Base-by-base conservation (phyloP, 1,140 invertebrate genomes). In the Brachionus sp. region DNA sequence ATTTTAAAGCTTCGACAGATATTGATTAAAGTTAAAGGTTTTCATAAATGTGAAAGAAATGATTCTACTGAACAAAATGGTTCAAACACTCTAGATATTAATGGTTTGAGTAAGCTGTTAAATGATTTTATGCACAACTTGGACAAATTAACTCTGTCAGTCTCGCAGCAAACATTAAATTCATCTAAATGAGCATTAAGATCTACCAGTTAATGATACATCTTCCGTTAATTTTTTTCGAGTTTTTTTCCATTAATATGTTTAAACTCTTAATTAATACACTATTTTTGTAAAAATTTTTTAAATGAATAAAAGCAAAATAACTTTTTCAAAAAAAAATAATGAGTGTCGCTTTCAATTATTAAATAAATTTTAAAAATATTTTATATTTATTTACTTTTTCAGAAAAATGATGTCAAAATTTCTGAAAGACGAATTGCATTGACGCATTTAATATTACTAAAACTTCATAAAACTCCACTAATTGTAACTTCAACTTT, bases 101-200 rank as follows among this genome's bases (percentile, higher is more conserved):
- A 42, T 42, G 37, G n/a, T 13, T 46, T 75, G 16, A 75, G 70
- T 13, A 75, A 75, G 10, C 46, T 46, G 37, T 33, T 75, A n/a
- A 75, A 75, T 33, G 70, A 75, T 44, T 75, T 75, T 33, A 75
- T 75, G 70, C 70, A 75, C 19, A 75, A 75, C 44, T 75, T 75
- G 25, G 70, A 75, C 19, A 75, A 33, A 13, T 75, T 75, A 39
- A 46, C 66, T 19, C 66, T 42, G 9, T 70, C 37, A 19, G 9
- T 39, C 6, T 39, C 37, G 6, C 66, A 70, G 19, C 66, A 70
- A 19, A 16, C 66, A 3, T 70, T 70, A 6, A 70, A 39, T 35
- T 37, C 29, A n/a, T 50, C 46, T 1, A 50, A 50, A 16, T 50
- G n/a, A 50, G 10, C 5, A n/a, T 50, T 50, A 9, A n/a, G 46